Conservation (phyloP, 2,888 invertebrate genomes). For the Ochropacha duplaris region DNA sequence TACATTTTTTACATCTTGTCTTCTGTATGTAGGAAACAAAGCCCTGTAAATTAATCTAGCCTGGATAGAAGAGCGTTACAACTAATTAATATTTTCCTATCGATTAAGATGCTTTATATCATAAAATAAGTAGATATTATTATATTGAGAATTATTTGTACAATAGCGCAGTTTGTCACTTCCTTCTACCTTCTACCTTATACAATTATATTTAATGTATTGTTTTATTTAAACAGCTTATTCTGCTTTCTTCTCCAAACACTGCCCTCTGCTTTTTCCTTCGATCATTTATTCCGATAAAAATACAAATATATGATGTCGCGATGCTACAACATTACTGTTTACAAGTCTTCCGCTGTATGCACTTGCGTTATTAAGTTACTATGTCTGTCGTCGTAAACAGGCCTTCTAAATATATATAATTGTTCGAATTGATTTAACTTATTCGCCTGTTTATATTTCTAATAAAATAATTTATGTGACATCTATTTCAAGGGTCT, state of each 20-base stretch:
- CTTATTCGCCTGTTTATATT: neutral
- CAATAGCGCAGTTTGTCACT: neutral
- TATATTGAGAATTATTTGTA: neutral
- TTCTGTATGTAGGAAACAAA: neutral
- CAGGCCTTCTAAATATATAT: neutral
- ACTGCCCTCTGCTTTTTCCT: neutral
- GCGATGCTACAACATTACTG: neutral
- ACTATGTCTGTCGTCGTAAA: neutral
- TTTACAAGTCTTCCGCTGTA: constrained; percentile 1
- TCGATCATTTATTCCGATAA: neutral
- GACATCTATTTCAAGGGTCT: no score
- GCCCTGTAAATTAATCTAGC: neutral
- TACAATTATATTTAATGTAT: neutral
- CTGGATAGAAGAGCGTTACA: neutral
- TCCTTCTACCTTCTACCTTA: neutral
- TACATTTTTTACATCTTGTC: neutral
- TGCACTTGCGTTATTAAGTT: neutral
- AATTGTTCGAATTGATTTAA: neutral
- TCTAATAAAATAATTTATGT: neutral
- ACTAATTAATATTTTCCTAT: neutral
- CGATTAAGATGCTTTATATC: neutral
- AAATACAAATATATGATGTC: neutral
- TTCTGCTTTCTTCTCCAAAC: neutral
- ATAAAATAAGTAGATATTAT: neutral
- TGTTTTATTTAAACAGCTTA: neutral